phyloP scores from a whole-genome alignment of 2,888 invertebrate species.

The Eulithis prunata region DNA sequence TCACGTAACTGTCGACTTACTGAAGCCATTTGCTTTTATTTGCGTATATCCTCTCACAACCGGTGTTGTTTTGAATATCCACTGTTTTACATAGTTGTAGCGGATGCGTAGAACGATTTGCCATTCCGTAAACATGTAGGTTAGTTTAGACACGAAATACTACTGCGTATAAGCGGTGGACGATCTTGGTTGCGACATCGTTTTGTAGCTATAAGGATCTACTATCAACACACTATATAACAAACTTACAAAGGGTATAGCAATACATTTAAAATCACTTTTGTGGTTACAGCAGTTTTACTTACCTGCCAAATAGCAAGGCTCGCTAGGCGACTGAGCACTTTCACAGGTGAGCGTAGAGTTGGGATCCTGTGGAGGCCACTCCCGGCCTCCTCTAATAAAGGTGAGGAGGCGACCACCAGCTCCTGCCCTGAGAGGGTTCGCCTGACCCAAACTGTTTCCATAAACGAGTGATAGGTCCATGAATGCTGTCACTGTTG shows the following conservation, averaged over 20 bases:
- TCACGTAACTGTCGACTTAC: constrained; percentile 22
- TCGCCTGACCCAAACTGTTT: constrained; percentile 86
- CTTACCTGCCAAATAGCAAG: constrained; percentile 90
- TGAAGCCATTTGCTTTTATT: constrained; percentile 20
- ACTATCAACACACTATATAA: too few species aligned
- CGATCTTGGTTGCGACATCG: too few species aligned
- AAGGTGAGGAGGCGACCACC: constrained; percentile 88
- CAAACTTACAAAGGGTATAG: too few species aligned
- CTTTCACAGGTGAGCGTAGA: constrained; percentile 88
- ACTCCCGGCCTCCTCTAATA: constrained; percentile 86
- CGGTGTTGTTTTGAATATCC: constrained; percentile 6
- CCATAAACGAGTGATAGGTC: constrained; percentile 94
- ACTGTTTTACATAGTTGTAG: background rate
- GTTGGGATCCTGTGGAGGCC: constrained; percentile 89
- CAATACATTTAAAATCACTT: too few species aligned
- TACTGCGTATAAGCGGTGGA: too few species aligned
- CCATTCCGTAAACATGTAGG: constrained; percentile 4
- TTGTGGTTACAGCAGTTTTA: background rate
- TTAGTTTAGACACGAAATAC: background rate
- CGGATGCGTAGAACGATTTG: background rate
- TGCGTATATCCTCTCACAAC: constrained; percentile 14
- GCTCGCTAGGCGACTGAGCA: constrained; percentile 85
- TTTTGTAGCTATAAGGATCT: too few species aligned
- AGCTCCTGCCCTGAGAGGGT: constrained; percentile 86
- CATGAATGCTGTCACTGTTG: constrained; percentile 88